Base-by-base conservation (phyloP, 2,797 vertebrate genomes). In the Gymnoscopelus braueri region DNA sequence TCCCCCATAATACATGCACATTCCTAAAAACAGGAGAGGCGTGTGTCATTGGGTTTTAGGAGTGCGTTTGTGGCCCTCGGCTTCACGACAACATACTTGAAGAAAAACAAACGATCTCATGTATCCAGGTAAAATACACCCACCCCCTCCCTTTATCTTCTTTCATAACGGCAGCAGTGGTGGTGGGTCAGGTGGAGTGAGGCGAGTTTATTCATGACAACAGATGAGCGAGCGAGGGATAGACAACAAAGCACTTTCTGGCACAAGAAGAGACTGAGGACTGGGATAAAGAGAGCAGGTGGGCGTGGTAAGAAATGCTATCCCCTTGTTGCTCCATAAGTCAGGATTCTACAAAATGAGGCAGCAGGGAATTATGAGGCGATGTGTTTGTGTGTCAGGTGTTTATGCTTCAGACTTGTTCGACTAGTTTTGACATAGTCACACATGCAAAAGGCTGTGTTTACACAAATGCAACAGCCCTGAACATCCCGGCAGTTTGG, bases 391-490 rank as follows among this genome's bases (percentile, higher is more conserved):
- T 50, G 24, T 13, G 44, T 23, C 24, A 26, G 44, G 19, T 56
- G 7, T 19, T 11, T 55, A 29, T 60, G 62, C 56, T 59, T 53
- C 64, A 59, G 67, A 87, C 78, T 54, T 15, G 70, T 56, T 68
- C 0, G 60, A 88, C 91, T 57, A 51, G 87, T 88, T 88, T 39
- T 69, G 35, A 14, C 4, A 44, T 44, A 29, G 61, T 4, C 55
- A 52, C 52, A 44, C 14, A 35, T n/a, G 23, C 14, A 32, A 58
- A 56, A 15, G 14, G 47, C 15, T 1, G 11, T 11, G 19, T 83
- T 77, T 67, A 80, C 78, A 74, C 50, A 80, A 62, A 57, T 11
- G 26, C 19, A 55, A 51, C 29, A 54, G 24, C 63, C 13, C 3
- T 66, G 4, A 32, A 6, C 39, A 44, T 57, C 50, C 2, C 39